Percentiles rank a stretch among this genome's conserved stretches.
Conservation (phyloP, 2,113 vertebrate species). For the Paralichthys olivaceus region DNA sequence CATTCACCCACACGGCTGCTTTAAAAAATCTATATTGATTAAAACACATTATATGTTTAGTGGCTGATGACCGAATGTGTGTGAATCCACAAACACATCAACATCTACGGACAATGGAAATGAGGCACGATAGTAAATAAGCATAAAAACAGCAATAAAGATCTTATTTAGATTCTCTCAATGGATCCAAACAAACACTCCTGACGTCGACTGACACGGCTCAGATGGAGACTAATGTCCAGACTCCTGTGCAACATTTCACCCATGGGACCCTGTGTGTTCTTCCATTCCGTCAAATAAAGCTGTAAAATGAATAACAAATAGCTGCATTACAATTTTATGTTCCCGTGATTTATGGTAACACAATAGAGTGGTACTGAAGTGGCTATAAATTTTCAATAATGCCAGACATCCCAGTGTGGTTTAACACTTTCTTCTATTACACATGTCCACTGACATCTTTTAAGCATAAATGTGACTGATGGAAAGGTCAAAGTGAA, state of each 20-base stretch:
- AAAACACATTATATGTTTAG: conserved; percentile 1
- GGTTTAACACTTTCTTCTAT: conserved; percentile 17
- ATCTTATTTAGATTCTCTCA: conserved; percentile 34
- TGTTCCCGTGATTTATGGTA: conserved; percentile 49
- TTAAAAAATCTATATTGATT: conserved; percentile 14
- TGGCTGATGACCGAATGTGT: not conserved
- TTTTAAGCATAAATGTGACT: conserved; percentile 33
- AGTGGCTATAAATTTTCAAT: conserved; percentile 52
- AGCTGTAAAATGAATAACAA: conserved; percentile 53
- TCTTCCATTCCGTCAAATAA: conserved; percentile 38
- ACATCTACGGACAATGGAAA: not conserved
- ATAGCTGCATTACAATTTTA: conserved; percentile 26
- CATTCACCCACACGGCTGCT: conserved; percentile 2
- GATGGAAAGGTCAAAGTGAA: conserved; percentile 43
- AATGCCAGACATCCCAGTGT: conserved; percentile 15
- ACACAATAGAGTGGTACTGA: conserved; percentile 13
- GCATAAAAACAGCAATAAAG: conserved; percentile 9
- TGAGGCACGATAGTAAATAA: not conserved
- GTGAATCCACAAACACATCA: not conserved
- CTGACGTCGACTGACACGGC: conserved; percentile 22
- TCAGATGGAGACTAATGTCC: conserved; percentile 60
- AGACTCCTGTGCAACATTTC: conserved; percentile 10
- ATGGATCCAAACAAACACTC: conserved; percentile 17
- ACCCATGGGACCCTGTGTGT: conserved; percentile 21
- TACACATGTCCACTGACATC: conserved; percentile 15